Percentiles rank a stretch among this genome's conserved stretches.
phyloP scores from a whole-genome alignment of 2,797 vertebrate species.

The Notamacropus eugenii region DNA sequence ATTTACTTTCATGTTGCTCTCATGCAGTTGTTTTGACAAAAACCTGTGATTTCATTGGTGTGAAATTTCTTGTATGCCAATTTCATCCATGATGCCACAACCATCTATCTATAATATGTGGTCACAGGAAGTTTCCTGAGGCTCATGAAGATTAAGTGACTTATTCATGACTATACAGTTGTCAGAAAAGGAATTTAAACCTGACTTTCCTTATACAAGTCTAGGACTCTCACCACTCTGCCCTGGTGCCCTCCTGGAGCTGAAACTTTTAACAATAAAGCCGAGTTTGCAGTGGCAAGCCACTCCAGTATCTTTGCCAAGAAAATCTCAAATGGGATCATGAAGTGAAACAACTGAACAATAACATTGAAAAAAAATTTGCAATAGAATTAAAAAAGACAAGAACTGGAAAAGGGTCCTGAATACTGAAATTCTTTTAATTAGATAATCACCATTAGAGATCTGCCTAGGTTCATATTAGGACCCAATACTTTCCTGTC shows the following conservation, averaged over 20 bases:
- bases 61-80: background rate
- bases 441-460: background rate
- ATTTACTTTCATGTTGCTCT: background rate
- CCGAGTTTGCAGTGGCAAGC: background rate
- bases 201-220: background rate
- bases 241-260: background rate
- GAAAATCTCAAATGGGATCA: background rate
- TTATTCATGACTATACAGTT: background rate
- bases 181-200: background rate
- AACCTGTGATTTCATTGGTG: background rate
- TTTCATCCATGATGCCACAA: background rate
- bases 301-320: background rate
- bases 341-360: background rate
- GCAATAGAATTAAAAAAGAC: background rate
- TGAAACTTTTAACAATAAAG: background rate
- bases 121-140: background rate
- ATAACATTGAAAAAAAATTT: background rate
- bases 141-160: background rate
- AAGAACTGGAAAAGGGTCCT: background rate
- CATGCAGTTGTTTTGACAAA: background rate
- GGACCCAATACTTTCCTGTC: background rate
- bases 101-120: background rate
- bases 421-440: background rate
- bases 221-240: background rate
- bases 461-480: background rate